Evolutionary conservation across 2,113 vertebrate species (phyloP).

Genomic region (Panthera tigris): DNA sequence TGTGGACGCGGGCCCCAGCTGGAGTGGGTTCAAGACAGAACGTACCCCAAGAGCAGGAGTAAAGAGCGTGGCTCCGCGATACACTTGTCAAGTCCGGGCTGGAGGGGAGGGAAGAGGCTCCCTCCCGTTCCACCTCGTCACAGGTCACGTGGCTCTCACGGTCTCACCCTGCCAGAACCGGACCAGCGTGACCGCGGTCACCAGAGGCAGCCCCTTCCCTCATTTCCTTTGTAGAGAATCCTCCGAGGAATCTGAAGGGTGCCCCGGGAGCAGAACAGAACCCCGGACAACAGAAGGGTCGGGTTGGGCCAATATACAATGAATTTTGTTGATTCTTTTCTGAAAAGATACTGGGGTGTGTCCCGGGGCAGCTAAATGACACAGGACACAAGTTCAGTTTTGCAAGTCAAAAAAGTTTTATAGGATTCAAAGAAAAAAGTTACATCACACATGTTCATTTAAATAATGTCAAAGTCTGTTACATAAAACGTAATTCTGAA

Average conservation of each 20-base stretch:
- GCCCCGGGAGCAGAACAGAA: background rate
- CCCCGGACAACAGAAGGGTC: background rate
- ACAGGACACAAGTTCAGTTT: background rate
- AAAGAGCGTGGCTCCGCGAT: background rate
- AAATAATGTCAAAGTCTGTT: slow-evolving; percentile 75
- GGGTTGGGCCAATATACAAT: fast-evolving
- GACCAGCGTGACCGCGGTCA: fast-evolving
- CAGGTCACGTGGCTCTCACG: fast-evolving
- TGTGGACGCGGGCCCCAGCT: background rate
- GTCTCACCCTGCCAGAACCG: background rate
- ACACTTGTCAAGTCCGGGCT: background rate
- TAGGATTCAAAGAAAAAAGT: slow-evolving; percentile 68
- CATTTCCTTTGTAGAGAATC: background rate
- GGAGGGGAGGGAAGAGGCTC: background rate
- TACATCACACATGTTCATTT: slow-evolving; percentile 75
- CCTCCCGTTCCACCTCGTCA: fast-evolving
- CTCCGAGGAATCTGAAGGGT: background rate
- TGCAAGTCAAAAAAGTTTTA: slow-evolving; percentile 52
- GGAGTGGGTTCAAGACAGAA: fast-evolving
- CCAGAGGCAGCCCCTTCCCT: background rate
- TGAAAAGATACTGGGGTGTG: background rate
- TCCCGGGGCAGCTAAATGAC: background rate
- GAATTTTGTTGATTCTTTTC: background rate
- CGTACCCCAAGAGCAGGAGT: fast-evolving
- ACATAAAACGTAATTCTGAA: slow-evolving; percentile 76